A percentile compares a stretch with the other conserved stretches of the same genome.
These are phyloP conservation scores for Balearica regulorum DNA, from an alignment of 2,797 vertebrate genomes.

Conservation along the genomic window DNA sequence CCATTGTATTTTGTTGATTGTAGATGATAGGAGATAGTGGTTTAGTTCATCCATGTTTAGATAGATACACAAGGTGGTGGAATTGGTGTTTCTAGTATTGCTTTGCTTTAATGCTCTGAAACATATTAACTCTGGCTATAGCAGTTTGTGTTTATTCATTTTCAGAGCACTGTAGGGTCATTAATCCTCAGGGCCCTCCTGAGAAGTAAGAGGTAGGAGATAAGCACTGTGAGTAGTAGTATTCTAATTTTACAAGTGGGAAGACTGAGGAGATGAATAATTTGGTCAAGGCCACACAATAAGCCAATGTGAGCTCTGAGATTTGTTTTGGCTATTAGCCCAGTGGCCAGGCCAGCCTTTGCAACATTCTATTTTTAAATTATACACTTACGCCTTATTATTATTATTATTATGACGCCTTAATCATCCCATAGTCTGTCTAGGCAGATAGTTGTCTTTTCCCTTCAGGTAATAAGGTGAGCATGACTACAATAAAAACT, in stretches of 20 bases:
- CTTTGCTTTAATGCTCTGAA: background rate
- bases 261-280: background rate
- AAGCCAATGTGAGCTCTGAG: background rate
- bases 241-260: background rate
- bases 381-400: background rate
- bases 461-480: background rate
- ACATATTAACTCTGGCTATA: background rate
- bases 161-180: background rate
- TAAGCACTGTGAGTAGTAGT: background rate
- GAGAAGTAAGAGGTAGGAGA: background rate
- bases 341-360: background rate
- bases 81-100: background rate
- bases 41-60: background rate
- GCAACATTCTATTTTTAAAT: background rate
- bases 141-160: constrained; percentile 8
- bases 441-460: background rate
- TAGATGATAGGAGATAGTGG: background rate
- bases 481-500: background rate
- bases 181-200: background rate
- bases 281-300: background rate
- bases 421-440: background rate
- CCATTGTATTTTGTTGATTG: background rate
- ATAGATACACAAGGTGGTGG: background rate
- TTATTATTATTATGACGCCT: background rate
- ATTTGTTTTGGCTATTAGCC: background rate